Percentiles rank a stretch among this genome's conserved stretches.
Conservation (phyloP, 2,797 vertebrate species). For the Enteromius argenteus region DNA sequence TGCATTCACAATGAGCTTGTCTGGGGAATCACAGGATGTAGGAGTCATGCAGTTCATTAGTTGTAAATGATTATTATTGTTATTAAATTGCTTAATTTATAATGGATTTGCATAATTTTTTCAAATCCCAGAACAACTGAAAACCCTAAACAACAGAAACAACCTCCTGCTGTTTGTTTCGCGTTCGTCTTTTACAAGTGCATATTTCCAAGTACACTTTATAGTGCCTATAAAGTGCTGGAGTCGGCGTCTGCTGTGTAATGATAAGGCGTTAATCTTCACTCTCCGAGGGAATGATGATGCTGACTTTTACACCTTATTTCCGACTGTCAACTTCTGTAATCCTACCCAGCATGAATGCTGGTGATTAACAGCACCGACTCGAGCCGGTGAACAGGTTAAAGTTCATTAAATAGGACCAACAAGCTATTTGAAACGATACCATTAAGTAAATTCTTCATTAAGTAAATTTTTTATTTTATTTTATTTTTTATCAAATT, state of each 20-base stretch:
- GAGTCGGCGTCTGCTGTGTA: constrained; percentile 64
- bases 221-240: constrained; percentile 29
- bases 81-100: not conserved
- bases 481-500: not conserved
- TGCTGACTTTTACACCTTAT: constrained; percentile 33
- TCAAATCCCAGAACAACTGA: not conserved
- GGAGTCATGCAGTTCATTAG: not conserved
- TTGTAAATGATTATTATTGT: not conserved
- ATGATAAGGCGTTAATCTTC: constrained; percentile 74
- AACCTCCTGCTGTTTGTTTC: not conserved
- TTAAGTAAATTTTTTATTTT: too few relatives aligned
- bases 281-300: constrained; percentile 29
- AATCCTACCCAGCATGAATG: constrained; percentile 3
- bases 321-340: constrained; percentile 5
- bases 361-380: not conserved
- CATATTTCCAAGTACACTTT: not conserved
- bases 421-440: not conserved
- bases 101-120: not conserved
- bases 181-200: constrained; percentile 2
- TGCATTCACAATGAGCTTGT: not conserved
- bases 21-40: not conserved
- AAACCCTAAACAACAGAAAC: not conserved
- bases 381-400: not conserved
- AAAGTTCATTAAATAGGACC: not conserved
- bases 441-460: not conserved